Evolutionary conservation across 92 coral and sea anemone species (phyloP).

Genomic region (Muricea muricata): DNA sequence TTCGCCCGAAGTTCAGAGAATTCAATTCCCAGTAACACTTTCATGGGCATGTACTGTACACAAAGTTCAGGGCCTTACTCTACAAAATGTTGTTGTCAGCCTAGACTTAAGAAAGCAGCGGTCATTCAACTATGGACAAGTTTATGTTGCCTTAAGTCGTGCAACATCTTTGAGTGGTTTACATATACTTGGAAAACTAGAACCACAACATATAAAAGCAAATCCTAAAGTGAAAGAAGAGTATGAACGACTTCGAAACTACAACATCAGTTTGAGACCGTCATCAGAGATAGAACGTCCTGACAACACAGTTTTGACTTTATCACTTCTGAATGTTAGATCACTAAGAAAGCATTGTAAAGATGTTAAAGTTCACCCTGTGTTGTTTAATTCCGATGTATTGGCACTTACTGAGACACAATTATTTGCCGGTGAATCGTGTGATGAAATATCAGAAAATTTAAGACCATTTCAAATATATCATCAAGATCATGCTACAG

Average conservation of each 20-base stretch:
- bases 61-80: too few relatives aligned
- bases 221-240: slow-evolving; percentile 51
- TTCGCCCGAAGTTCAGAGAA: too few relatives aligned
- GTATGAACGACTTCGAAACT: background rate
- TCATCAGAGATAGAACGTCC: background rate
- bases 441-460: too few relatives aligned
- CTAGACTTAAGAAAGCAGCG: slow-evolving; percentile 59
- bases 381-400: slow-evolving; percentile 44
- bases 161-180: slow-evolving; percentile 65
- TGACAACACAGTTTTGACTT: background rate
- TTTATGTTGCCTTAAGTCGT: too few relatives aligned
- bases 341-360: slow-evolving; percentile 73
- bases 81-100: slow-evolving; percentile 69
- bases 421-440: background rate
- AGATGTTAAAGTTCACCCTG: slow-evolving; percentile 57
- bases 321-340: slow-evolving; percentile 45
- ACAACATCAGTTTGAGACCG: background rate
- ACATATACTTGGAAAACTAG: slow-evolving; percentile 60
- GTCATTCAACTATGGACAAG: too few relatives aligned
- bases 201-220: too few relatives aligned
- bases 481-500: background rate
- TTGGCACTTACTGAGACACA: slow-evolving; percentile 66
- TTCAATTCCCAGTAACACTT: too few relatives aligned
- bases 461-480: background rate
- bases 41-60: too few relatives aligned